These are phyloP conservation scores for Rotaria socialis DNA, from an alignment of 2,888 invertebrate species.

Conservation along the genomic window DNA sequence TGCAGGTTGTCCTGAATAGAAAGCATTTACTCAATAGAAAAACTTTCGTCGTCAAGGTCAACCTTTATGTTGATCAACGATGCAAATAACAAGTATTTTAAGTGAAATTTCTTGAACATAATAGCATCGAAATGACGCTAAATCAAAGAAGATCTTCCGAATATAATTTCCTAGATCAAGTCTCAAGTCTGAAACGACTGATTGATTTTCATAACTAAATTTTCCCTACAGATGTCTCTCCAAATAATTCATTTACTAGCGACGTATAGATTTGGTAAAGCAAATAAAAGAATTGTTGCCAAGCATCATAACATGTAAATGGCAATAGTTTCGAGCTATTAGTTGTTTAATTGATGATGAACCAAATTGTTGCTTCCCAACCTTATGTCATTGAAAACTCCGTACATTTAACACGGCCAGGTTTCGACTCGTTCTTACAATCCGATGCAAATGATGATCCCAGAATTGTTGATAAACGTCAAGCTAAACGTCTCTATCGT, in stretches of 20 bases:
- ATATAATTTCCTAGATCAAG: too few species aligned
- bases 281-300: background rate
- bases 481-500: slow-evolving; percentile 21
- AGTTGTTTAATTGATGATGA: background rate
- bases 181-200: too few species aligned
- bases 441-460: background rate
- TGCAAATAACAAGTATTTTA: too few species aligned
- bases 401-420: background rate
- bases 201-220: too few species aligned
- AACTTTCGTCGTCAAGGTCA: too few species aligned
- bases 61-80: too few species aligned
- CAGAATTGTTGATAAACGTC: background rate
- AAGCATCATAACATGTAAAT: background rate
- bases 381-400: slow-evolving; percentile 21
- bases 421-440: background rate
- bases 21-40: too few species aligned
- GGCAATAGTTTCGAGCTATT: background rate
- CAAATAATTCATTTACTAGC: background rate
- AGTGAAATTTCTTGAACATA: too few species aligned
- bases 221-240: background rate
- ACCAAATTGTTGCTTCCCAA: background rate
- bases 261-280: background rate
- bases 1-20: too few species aligned
- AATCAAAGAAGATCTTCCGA: too few species aligned
- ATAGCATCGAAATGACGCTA: too few species aligned